Base-by-base conservation (phyloP, 1,140 invertebrate species). In the Amyelois transitella region DNA sequence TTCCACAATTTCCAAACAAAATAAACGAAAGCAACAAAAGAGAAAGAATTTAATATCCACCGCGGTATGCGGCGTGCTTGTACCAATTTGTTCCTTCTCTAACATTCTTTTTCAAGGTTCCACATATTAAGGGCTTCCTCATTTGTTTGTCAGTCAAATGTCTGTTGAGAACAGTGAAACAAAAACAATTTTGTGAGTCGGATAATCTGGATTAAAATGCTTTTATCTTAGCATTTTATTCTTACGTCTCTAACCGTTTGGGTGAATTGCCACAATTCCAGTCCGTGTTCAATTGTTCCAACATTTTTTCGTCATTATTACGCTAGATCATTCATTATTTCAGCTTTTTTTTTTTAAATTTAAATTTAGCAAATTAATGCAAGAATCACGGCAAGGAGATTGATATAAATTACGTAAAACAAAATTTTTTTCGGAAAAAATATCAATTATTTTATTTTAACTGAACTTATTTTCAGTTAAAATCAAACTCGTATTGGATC, bases 21-120 rank as follows among this genome's bases (percentile, higher is more conserved):
- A 79, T 69, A 72, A 62, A 66, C 64, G 69, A 73, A 59, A 64
- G 62, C 58, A 71, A 74, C 68, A 72, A 71, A 71, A 76, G 63
- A 64, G 69, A 65, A 80, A 76, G 77, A 80, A 80, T 80, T 77
- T 80, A 80, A 80, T 80, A 80, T 80, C 75, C 68, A 71, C 69
- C 59, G 65, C 61, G 74, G 68, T 58, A 69, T 67, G 65, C 63
- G 62, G 65, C 63, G 64, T 72, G 66, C 58, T 71, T 75, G 75
- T 73, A 66, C 64, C 73, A 73, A 75, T 77, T 80, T 80, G 73
- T 77, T 77, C 71, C 77, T 71, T 80, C 59, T 48, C 54, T 12
- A 61, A 64, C 65, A 66, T 68, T 66, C 56, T 64, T 67, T 67
- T 67, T 67, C 62, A 52, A 62, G 62, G 59, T 63, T 63, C 55